Evolutionary conservation across 2,888 invertebrate genomes (phyloP).

Genomic region (Nycteola revayana): DNA sequence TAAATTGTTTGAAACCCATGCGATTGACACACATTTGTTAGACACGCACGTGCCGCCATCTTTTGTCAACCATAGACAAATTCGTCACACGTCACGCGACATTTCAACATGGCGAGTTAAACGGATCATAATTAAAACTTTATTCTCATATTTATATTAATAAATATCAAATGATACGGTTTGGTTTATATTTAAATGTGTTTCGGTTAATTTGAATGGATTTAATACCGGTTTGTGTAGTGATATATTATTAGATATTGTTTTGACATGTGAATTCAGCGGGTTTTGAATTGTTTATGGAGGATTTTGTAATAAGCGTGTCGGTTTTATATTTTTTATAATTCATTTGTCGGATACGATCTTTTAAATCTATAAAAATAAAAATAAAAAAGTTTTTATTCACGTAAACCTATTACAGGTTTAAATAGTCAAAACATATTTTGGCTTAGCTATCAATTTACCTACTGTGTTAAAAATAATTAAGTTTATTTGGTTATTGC

Average conservation of each 20-base stretch:
- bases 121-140: conserved; percentile 51
- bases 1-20: not conserved
- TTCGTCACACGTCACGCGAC: conserved; percentile 42
- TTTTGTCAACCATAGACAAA: conserved; percentile 57
- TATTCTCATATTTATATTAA: conserved; percentile 47
- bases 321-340: too few species aligned
- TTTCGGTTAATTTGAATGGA: conserved; percentile 26
- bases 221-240: conserved; percentile 28
- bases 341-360: too few species aligned
- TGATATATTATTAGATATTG: conserved; percentile 1
- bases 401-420: too few species aligned
- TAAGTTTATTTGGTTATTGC: too few species aligned
- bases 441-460: too few species aligned
- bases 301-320: too few species aligned
- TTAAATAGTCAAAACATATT: too few species aligned
- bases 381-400: too few species aligned
- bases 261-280: too few species aligned
- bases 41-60: conserved; percentile 60
- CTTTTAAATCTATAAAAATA: too few species aligned
- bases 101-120: conserved; percentile 53
- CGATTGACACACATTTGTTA: conserved; percentile 1
- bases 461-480: too few species aligned
- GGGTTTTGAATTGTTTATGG: too few species aligned
- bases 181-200: conserved; percentile 52
- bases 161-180: conserved; percentile 41